Evolutionary conservation across 2,888 invertebrate species (phyloP).

Genomic region (Lydus trimaculatus): DNA sequence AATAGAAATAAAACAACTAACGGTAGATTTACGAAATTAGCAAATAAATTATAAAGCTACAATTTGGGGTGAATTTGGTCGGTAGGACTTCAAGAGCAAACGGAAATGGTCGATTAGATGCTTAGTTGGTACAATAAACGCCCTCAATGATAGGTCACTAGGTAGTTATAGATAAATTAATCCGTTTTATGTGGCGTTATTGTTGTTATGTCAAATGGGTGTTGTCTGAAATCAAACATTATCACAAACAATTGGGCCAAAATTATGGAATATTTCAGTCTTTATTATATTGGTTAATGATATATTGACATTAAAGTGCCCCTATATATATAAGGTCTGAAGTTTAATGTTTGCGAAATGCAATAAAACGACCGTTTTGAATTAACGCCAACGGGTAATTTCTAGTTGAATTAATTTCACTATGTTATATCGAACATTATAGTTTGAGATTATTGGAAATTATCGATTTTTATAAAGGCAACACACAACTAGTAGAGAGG

Average conservation of each 20-base stretch:
- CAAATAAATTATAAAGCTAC: background rate
- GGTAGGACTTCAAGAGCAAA: background rate
- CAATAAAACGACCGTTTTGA: constrained; percentile 29
- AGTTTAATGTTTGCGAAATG: constrained; percentile 24
- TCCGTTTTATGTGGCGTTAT: constrained; percentile 29
- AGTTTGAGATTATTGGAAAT: background rate
- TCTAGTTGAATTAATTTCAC: constrained; percentile 26
- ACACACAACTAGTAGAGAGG: no score
- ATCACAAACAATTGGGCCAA: constrained; percentile 39
- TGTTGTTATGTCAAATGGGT: constrained; percentile 40
- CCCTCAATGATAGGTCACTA: constrained; percentile 32
- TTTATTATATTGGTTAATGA: constrained; percentile 24
- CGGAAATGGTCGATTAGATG: constrained; percentile 39
- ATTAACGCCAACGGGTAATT: constrained; percentile 10
- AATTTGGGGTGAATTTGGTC: background rate
- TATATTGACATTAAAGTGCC: constrained; percentile 19
- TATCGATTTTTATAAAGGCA: background rate
- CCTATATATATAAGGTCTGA: background rate
- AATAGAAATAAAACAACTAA: background rate
- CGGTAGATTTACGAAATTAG: background rate
- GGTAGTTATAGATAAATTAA: constrained; percentile 44
- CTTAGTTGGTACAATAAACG: constrained; percentile 37
- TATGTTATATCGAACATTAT: background rate
- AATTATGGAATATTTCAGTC: constrained; percentile 33
- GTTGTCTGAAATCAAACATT: constrained; percentile 43